phyloP scores from a whole-genome alignment of 1,140 invertebrate genomes.

The Homalodisca vitripennis region DNA sequence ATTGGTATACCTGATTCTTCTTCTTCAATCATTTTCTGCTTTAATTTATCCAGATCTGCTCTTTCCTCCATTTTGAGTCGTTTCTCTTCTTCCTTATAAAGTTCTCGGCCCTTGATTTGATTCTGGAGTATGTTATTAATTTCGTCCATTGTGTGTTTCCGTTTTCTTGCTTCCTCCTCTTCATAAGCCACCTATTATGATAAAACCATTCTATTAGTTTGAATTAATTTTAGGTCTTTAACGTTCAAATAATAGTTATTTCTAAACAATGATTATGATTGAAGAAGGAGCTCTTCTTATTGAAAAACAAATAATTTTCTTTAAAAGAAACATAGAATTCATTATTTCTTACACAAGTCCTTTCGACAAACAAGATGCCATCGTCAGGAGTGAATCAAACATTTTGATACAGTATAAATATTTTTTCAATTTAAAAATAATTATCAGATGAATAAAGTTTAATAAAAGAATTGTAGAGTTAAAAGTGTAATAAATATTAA shows the following conservation, averaged over 20 bases:
- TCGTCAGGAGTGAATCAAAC: too few relatives aligned
- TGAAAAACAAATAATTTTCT: too few relatives aligned
- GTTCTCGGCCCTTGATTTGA: neutral
- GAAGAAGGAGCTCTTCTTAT: too few relatives aligned
- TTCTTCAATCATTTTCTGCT: neutral
- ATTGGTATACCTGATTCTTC: neutral
- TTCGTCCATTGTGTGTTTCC: neutral
- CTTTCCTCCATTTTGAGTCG: slow-evolving; percentile 7
- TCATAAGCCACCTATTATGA: slow-evolving; percentile 6
- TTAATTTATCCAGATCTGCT: neutral
- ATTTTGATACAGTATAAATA: too few relatives aligned
- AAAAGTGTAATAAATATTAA: too few relatives aligned
- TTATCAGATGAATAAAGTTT: too few relatives aligned
- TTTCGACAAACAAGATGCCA: too few relatives aligned
- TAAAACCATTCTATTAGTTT: neutral
- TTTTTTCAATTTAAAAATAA: too few relatives aligned
- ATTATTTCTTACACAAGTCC: too few relatives aligned
- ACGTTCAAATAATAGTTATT: neutral
- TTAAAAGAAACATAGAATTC: too few relatives aligned
- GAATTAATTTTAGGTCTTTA: neutral
- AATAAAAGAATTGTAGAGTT: too few relatives aligned
- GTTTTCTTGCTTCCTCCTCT: slow-evolving; percentile 7
- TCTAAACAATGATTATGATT: too few relatives aligned
- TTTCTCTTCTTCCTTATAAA: slow-evolving; percentile 1
- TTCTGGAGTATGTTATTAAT: slow-evolving; percentile 14